phyloP scores from a whole-genome alignment of 2,888 invertebrate species.

The Drosophila acutilabella region DNA sequence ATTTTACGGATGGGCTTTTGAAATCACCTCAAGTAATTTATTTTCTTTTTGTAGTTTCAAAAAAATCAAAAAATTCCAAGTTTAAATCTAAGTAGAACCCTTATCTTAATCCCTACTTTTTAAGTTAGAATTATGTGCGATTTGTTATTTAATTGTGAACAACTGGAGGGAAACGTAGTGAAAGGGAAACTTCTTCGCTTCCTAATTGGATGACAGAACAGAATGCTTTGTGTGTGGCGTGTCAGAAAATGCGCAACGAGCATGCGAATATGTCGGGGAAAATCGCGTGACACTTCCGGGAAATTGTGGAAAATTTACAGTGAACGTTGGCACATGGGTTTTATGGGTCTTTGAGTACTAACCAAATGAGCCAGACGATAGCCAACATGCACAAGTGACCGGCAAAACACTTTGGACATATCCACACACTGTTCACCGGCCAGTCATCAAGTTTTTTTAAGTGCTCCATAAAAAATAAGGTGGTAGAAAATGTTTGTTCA shows the following conservation, averaged over 20 bases:
- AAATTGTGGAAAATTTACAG: constrained; percentile 32
- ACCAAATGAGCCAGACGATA: constrained; percentile 70
- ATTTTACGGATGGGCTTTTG: no score
- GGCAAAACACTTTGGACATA: constrained; percentile 65
- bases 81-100: not conserved
- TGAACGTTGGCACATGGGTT: constrained; percentile 36
- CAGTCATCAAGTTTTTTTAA: constrained; percentile 48
- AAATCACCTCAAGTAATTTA: no score
- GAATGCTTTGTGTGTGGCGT: constrained; percentile 29
- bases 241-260: constrained; percentile 47
- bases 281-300: constrained; percentile 57
- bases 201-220: constrained; percentile 56
- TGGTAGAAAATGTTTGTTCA: constrained; percentile 30
- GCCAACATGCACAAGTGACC: constrained; percentile 61
- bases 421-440: constrained; percentile 25
- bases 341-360: constrained; percentile 53
- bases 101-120: constrained; percentile 27
- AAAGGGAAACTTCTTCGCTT: constrained; percentile 48
- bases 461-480: constrained; percentile 55
- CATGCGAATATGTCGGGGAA: constrained; percentile 44
- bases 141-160: constrained; percentile 47
- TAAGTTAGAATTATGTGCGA: constrained; percentile 29
- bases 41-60: no score
- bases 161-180: constrained; percentile 17
- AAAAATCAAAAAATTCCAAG: no score